Base-by-base conservation (phyloP, 2,113 vertebrate genomes). In the Callithrix jacchus region DNA sequence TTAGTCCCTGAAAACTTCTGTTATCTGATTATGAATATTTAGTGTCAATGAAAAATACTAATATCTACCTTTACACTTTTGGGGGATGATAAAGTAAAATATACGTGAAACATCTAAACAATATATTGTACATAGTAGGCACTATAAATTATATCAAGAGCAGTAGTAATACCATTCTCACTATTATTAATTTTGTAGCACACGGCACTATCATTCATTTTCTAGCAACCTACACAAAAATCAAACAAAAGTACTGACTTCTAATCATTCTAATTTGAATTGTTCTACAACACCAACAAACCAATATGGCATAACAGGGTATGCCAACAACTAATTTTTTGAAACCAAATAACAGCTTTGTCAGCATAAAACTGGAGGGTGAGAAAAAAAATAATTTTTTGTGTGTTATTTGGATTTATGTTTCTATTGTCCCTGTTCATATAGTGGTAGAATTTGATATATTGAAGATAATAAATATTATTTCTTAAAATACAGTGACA, bases 271-370 rank as follows among this genome's bases (percentile, higher is more conserved):
- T 64, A 54, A 42, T 74, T 21, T 82, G 16, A 40, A 40, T 82
- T 87, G 17, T 30, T 0, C 8, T 64, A 23, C 32, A 82, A 14
- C 20, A 56, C 5, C 0, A 86, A 7, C 2, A 52, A 0, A 58
- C 1, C 7, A 14, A 73, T 13, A 32, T 5, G 16, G 1, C 0
- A 54, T 1, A 91, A 25, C 1, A 30, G 32, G 6, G 35, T 2
- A 32, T 1, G 52, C 1, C 13, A 86, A 61, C n/a, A 54, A 9
- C 56, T 23, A n/a, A 21, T 35, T 84, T 92, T 94, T n/a, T 32
- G 35, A 95, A 96, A 17, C 20, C 18, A 94, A 79, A 18, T 2
- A 82, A 42, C 35, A 20, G 1, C 1, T 73, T 88, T 73, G 12
- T 76, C 16, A 84, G 8, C 32, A n/a, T 73, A 30, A 5, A 83